Evolutionary conservation across 2,888 invertebrate species (phyloP).

Genomic region (Drosophila borealis): DNA sequence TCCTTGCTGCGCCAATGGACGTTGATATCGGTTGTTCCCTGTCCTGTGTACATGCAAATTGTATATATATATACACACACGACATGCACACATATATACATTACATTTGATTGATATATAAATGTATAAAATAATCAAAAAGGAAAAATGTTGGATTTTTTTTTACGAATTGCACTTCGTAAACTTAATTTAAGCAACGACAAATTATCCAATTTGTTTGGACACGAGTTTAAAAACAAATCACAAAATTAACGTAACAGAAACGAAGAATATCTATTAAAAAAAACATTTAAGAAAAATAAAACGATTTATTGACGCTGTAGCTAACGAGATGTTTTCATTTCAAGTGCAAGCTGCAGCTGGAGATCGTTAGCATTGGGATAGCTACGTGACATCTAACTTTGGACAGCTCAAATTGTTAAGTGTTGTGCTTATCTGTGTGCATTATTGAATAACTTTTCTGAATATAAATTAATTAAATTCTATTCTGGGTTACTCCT

Average conservation of each 20-base stretch:
- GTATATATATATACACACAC: slow-evolving; percentile 58
- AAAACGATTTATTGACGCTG: slow-evolving; percentile 21
- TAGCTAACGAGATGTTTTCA: slow-evolving; percentile 19
- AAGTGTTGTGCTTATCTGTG: slow-evolving; percentile 4
- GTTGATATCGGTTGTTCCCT: slow-evolving; percentile 64
- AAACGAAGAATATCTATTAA: slow-evolving; percentile 5
- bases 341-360: slow-evolving; percentile 17
- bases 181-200: slow-evolving; percentile 43
- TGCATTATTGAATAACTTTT: background rate
- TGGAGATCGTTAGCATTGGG: slow-evolving; percentile 4
- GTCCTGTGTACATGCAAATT: slow-evolving; percentile 46
- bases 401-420: slow-evolving; percentile 21
- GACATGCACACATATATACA: slow-evolving; percentile 18
- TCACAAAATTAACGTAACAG: slow-evolving; percentile 13
- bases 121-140: slow-evolving; percentile 31
- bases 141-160: slow-evolving; percentile 24
- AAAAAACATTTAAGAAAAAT: slow-evolving; percentile 3
- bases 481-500: background rate
- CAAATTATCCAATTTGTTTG: slow-evolving; percentile 33
- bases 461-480: background rate
- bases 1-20: slow-evolving; percentile 52
- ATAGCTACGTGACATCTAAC: background rate
- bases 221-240: slow-evolving; percentile 23
- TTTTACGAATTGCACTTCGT: slow-evolving; percentile 40
- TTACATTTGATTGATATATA: slow-evolving; percentile 23